Percentiles rank a stretch among this genome's conserved stretches.
Conservation (phyloP, 2,113 vertebrate species). For the Phasianus colchicus region DNA sequence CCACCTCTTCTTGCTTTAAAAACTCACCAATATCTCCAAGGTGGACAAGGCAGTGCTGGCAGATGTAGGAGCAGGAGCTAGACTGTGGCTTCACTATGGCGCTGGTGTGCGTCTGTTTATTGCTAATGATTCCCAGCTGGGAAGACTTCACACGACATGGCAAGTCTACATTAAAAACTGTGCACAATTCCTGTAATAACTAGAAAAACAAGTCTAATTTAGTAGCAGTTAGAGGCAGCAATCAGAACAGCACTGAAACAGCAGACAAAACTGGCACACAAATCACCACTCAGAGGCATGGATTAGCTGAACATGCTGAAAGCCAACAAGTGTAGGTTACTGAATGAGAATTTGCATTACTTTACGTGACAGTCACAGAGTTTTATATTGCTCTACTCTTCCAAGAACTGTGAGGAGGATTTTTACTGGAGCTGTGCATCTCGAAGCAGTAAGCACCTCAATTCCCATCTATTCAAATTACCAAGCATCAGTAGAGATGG, state of each 20-base stretch:
- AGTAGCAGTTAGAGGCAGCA: not conserved
- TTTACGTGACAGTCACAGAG: not conserved
- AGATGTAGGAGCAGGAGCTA: constrained; percentile 99
- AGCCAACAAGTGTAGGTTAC: not conserved
- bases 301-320: not conserved
- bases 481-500: not conserved
- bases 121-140: constrained; percentile 98
- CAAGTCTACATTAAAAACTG: constrained; percentile 98
- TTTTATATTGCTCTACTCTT: not conserved
- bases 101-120: constrained; percentile 90
- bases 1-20: not conserved
- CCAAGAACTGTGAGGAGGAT: not conserved
- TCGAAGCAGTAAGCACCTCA: not conserved
- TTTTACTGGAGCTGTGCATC: not conserved
- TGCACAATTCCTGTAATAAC: constrained; percentile 97
- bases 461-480: not conserved
- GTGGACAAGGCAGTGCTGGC: constrained; percentile 99
- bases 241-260: not conserved
- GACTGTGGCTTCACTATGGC: constrained; percentile 97
- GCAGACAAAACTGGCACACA: not conserved
- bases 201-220: constrained; percentile 60
- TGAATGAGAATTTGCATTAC: not conserved
- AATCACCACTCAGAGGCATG: fast-evolving
- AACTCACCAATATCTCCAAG: constrained; percentile 97
- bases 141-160: constrained; percentile 97